Evolutionary conservation across 2,113 vertebrate species (phyloP).

Genomic region (Phyllopteryx taeniolatus): DNA sequence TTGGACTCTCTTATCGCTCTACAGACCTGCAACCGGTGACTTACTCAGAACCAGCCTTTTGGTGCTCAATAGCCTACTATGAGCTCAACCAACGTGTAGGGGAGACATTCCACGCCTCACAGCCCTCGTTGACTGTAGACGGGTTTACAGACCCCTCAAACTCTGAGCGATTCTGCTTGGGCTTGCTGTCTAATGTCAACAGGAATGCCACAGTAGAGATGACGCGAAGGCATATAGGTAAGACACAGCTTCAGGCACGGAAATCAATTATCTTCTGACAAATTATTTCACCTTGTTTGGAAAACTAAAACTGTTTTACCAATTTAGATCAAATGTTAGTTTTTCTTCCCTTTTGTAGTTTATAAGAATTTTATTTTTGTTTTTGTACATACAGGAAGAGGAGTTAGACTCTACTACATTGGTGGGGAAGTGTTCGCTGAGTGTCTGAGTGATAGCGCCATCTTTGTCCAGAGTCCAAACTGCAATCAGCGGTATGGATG

Average conservation of each 20-base stretch:
- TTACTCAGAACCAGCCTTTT: constrained; percentile 96
- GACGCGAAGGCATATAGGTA: constrained; percentile 98
- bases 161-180: constrained; percentile 95
- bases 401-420: constrained; percentile 96
- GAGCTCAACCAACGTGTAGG: constrained; percentile 98
- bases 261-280: neutral
- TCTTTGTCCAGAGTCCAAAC: constrained; percentile 98
- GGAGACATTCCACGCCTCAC: constrained; percentile 96
- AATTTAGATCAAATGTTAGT: neutral
- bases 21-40: constrained; percentile 95
- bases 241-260: neutral
- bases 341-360: neutral
- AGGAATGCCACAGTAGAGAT: constrained; percentile 98
- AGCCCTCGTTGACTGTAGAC: constrained; percentile 94
- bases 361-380: neutral
- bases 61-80: constrained; percentile 99
- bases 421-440: constrained; percentile 98
- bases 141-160: constrained; percentile 98
- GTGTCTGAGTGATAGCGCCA: constrained; percentile 97
- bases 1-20: neutral
- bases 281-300: neutral
- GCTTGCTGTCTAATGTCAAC: constrained; percentile 95
- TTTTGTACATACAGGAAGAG: constrained; percentile 79
- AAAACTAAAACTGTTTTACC: no score
- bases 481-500: constrained; percentile 98